Evolutionary conservation across 2,888 invertebrate species (phyloP).

Genomic region (Nysson spinosus): DNA sequence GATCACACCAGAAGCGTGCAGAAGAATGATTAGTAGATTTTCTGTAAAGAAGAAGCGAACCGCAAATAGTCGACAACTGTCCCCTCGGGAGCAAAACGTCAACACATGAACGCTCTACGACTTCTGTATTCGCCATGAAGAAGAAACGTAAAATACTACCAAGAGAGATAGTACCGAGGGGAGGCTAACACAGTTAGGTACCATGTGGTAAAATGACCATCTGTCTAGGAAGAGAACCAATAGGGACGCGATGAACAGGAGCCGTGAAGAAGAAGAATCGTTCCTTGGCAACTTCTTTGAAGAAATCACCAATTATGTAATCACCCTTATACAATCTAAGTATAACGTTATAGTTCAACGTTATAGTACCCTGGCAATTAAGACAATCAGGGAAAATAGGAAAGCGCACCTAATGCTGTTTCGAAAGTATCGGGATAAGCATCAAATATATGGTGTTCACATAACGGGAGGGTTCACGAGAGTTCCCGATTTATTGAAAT

Average conservation of each 20-base stretch:
- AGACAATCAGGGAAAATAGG: too few species aligned
- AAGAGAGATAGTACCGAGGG: constrained; percentile 49
- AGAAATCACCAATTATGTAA: neutral
- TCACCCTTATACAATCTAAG: too few species aligned
- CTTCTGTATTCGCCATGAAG: neutral
- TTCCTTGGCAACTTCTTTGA: neutral
- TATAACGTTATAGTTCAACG: too few species aligned
- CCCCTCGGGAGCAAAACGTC: neutral
- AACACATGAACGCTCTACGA: neutral
- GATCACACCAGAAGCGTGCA: too few species aligned
- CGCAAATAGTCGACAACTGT: constrained; percentile 13
- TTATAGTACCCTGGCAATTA: too few species aligned
- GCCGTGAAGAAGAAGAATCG: constrained; percentile 11
- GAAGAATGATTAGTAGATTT: constrained; percentile 20
- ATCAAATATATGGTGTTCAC: too few species aligned
- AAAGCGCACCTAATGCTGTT: too few species aligned
- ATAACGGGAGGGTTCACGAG: too few species aligned
- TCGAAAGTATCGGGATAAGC: too few species aligned
- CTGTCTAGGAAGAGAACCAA: constrained; percentile 63
- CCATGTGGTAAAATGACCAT: constrained; percentile 67
- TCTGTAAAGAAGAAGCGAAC: constrained; percentile 1
- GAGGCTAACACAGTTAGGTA: constrained; percentile 62
- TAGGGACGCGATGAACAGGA: constrained; percentile 11
- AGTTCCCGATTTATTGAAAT: too few species aligned
- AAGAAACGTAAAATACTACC: constrained; percentile 36